Evolutionary conservation across 2,888 invertebrate genomes (phyloP).

Genomic region (Tortrix viridana): DNA sequence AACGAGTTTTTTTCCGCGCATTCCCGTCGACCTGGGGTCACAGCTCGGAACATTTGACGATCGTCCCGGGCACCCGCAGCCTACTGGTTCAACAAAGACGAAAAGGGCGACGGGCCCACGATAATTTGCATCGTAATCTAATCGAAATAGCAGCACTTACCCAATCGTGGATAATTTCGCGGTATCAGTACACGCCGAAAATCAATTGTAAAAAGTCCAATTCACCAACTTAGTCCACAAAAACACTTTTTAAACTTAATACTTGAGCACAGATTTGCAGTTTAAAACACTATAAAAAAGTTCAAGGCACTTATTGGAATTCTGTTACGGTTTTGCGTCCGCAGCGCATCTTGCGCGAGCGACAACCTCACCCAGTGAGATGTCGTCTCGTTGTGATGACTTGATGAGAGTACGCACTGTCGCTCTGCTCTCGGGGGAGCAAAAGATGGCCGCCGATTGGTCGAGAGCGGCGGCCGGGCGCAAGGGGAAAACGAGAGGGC

Average conservation of each 20-base stretch:
- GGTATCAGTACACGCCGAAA: constrained; percentile 72
- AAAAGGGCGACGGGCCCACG: constrained; percentile 63
- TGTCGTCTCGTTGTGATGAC: constrained; percentile 78
- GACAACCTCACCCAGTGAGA: constrained; percentile 81
- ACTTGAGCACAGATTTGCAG: constrained; percentile 72
- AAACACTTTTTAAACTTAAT: constrained; percentile 59
- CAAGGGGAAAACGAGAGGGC: constrained; percentile 77
- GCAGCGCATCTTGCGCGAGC: constrained; percentile 62
- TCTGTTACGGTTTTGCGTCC: constrained; percentile 56
- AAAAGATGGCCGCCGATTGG: constrained; percentile 82
- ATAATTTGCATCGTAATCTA: constrained; percentile 82
- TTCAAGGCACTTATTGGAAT: constrained; percentile 60
- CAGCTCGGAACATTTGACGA: constrained; percentile 51
- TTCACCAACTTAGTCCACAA: constrained; percentile 65
- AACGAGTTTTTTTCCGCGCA: constrained; percentile 21
- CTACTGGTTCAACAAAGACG: constrained; percentile 53
- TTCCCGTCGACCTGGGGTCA: constrained; percentile 45
- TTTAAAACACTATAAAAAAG: constrained; percentile 55
- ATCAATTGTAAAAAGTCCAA: constrained; percentile 67
- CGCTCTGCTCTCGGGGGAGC: constrained; percentile 84
- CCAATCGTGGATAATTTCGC: constrained; percentile 82
- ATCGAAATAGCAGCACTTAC: constrained; percentile 76
- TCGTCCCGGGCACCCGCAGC: constrained; percentile 45
- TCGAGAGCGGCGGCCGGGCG: constrained; percentile 72
- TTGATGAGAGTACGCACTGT: constrained; percentile 83